Base-by-base conservation (phyloP, 2,113 vertebrate genomes). In the Gila orcuttii region DNA sequence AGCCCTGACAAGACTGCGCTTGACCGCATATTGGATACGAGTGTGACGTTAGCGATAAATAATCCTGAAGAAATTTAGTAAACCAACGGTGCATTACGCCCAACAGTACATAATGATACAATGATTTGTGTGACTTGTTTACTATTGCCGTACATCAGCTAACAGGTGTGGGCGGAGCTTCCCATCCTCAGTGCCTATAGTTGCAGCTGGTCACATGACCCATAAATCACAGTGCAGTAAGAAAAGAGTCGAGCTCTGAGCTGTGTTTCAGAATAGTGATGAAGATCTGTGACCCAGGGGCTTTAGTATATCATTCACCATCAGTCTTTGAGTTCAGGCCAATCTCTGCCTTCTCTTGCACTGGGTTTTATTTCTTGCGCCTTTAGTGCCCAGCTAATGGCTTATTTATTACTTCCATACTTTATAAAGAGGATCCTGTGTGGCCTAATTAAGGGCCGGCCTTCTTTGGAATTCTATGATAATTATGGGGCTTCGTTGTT, bases 351-450 rank as follows among this genome's bases (percentile, higher is more conserved):
- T 91, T 86, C 71, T 86, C 86, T 89, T 92, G 89, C 91, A 88
- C 89, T 93, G 88, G 90, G 76, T 89, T 93, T 93, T 92, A 92
- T 89, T 86, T 90, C 92, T 90, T 90, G 59, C 87, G 89, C 89
- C 84, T 92, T 93, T 93, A 93, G 93, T 89, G 92, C 93, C 90
- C 93, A 89, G 93, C 94, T 94, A 94, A 94, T 94, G 93, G 91
- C 94, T 94, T 94, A 94, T 95, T 95, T 95, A 95, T 95, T 92
- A 93, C 92, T 89, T 94, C 91, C 94, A 94, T 95, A 93, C 94
- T 94, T 94, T 93, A 94, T 93, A 89, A 88, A 87, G 86, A 89
- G 77, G 92, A 90, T 95, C 95, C 95, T 93, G 94, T 94, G 95
- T 94, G 95, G 95, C 94, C 94, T 95, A 94, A 95, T 95, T 95